Evolutionary conservation across 1,140 invertebrate genomes (phyloP), one percentile per base, ranked within the genome.

Genomic region (Cheumatopsyche charites): DNA sequence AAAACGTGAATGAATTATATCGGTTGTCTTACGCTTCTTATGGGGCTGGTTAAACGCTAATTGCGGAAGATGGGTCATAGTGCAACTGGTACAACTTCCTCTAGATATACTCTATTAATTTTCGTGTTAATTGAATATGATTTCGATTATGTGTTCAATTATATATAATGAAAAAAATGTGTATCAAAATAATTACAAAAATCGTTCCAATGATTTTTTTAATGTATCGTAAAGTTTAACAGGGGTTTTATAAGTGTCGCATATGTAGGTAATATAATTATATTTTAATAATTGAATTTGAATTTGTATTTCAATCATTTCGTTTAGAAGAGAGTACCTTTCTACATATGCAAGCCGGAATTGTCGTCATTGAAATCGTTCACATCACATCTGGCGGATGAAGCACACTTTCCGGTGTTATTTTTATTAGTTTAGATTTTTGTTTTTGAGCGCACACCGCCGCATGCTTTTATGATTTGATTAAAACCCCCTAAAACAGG

Each of bases 401-500:
- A 47, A 67, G 68, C 42, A 36, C 23, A 36, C 26, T 62, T 62
- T 62, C 26, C 23, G 23, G 58, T 62, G 58, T 65, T 65, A 26
- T 65, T 65, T 65, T 65, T 45, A 43, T 19, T 52, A 13, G 45
- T 26, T 52, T 67, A 17, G 29, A 29, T 67, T 67, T 67, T 36
- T 25, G 55, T 29, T 45, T 26, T 55, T 41, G 49, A n/a, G n/a
- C 17, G 25, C 15, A 19, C 26, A 36, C 29, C 26, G 70, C 70
- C 63, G 49, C 13, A 3, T 17, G 70, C 63, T 42, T 72, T 67
- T 66, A 72, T 67, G 47, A 62, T 29, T 43, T 66, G 70, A 72
- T 72, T 72, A 67, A 72, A 67, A 43, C 21, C n/a, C 47, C 17
- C 23, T 61, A 61, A 71, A 72, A 72, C 70, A 72, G 70, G 70